Percentiles rank a stretch among this genome's conserved stretches.
These are phyloP conservation scores for Bostrychus sinensis DNA, from an alignment of 2,113 vertebrate species.

Conservation along the genomic window DNA sequence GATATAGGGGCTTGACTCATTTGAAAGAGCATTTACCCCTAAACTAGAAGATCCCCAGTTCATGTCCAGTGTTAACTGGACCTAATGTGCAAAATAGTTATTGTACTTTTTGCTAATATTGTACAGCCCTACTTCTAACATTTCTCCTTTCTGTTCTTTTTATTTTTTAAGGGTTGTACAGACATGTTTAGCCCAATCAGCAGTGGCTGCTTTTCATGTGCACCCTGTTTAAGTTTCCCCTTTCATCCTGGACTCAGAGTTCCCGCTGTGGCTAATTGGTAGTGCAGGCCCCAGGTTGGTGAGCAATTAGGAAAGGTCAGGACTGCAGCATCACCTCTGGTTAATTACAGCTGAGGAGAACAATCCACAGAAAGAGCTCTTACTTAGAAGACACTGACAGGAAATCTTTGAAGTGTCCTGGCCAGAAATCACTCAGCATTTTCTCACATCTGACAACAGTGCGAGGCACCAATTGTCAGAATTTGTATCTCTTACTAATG, in stretches of 20 bases:
- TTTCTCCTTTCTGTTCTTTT: constrained; percentile 7
- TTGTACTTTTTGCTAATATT: too few relatives aligned
- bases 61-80: too few relatives aligned
- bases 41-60: too few relatives aligned
- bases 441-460: constrained; percentile 5
- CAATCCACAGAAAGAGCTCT: constrained; percentile 47
- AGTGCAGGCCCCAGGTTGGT: constrained; percentile 39
- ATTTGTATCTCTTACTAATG: not conserved
- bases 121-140: too few relatives aligned
- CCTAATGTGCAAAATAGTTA: too few relatives aligned
- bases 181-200: constrained; percentile 7
- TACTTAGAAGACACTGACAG: constrained; percentile 31
- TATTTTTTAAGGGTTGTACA: constrained; percentile 2
- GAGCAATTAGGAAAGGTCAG: constrained; percentile 71
- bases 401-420: constrained; percentile 18
- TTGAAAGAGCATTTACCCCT: too few relatives aligned
- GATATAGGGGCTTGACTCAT: too few relatives aligned
- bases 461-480: not conserved
- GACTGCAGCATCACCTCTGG: constrained; percentile 52
- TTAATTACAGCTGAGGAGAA: constrained; percentile 64
- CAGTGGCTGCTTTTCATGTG: constrained; percentile 4
- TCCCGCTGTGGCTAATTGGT: constrained; percentile 62
- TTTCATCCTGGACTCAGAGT: constrained; percentile 34
- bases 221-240: constrained; percentile 19
- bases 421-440: constrained; percentile 23